A percentile compares a stretch with the other conserved stretches of the same genome.
These are phyloP conservation scores for Seriola quinqueradiata DNA, from an alignment of 2,113 vertebrate species.

Conservation along the genomic window DNA sequence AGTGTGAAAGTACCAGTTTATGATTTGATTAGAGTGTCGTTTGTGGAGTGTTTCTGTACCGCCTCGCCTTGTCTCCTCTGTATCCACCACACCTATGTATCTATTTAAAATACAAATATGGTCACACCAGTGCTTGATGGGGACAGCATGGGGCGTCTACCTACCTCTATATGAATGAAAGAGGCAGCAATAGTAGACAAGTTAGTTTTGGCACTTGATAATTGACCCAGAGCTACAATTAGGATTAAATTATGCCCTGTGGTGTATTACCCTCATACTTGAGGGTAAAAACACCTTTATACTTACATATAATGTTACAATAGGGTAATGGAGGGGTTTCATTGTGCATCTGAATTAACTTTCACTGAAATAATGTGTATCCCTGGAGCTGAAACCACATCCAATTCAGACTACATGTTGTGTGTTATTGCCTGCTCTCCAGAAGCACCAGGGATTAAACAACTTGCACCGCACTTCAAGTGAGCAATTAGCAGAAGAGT, in stretches of 20 bases:
- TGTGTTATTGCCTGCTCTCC: background rate
- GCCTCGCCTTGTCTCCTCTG: background rate
- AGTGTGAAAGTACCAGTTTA: slow-evolving; percentile 34
- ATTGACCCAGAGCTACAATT: slow-evolving; percentile 5
- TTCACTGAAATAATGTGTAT: background rate
- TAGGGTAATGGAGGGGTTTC: background rate
- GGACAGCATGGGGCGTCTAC: slow-evolving; percentile 7
- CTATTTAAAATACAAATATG: slow-evolving; percentile 35
- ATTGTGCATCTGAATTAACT: background rate
- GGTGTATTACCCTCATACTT: background rate
- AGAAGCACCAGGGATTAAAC: background rate
- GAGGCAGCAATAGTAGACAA: background rate
- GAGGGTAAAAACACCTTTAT: background rate
- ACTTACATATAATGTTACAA: background rate
- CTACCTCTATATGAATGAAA: background rate
- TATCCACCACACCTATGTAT: slow-evolving; percentile 32
- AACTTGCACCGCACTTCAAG: background rate
- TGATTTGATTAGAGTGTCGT: slow-evolving; percentile 38
- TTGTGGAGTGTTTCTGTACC: background rate
- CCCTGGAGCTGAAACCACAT: background rate
- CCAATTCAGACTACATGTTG: background rate
- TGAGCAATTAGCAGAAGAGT: background rate
- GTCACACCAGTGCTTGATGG: background rate
- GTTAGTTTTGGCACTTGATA: slow-evolving; percentile 5
- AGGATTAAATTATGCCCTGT: background rate